Conservation (phyloP, 2,113 vertebrate genomes). For the Oreocharis arfaki region DNA sequence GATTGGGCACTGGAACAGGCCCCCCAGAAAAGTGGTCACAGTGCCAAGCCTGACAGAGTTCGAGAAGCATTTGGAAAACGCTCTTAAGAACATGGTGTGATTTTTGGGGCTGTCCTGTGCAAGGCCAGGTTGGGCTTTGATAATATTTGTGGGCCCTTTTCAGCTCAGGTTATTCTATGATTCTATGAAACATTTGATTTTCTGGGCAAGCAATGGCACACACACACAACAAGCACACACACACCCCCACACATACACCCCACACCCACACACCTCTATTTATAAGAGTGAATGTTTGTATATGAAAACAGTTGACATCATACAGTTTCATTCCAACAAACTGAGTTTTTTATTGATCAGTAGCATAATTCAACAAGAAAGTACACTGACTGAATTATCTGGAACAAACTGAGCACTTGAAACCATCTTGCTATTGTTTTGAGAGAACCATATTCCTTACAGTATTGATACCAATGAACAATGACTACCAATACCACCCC, state of each 20-base stretch:
- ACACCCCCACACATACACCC: too few relatives aligned
- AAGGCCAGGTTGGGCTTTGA: background rate
- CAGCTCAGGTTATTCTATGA: background rate
- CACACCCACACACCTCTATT: fast-evolving
- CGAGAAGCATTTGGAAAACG: background rate
- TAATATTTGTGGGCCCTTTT: background rate
- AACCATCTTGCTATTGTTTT: background rate
- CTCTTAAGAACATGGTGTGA: background rate
- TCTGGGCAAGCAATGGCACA: background rate
- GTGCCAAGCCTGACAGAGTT: background rate
- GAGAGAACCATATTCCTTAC: background rate
- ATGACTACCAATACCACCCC: background rate
- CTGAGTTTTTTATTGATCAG: background rate
- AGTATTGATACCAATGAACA: background rate
- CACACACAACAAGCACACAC: too few relatives aligned
- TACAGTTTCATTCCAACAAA: background rate
- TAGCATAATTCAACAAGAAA: background rate
- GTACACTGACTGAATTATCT: background rate
- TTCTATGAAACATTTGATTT: background rate
- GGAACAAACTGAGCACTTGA: background rate
- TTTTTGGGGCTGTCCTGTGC: background rate
- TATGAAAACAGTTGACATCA: background rate
- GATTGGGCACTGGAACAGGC: background rate
- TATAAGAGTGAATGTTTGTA: background rate
- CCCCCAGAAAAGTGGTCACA: background rate